These are phyloP conservation scores for Castor canadensis DNA, from an alignment of 2,113 vertebrate species.

Conservation along the genomic window DNA sequence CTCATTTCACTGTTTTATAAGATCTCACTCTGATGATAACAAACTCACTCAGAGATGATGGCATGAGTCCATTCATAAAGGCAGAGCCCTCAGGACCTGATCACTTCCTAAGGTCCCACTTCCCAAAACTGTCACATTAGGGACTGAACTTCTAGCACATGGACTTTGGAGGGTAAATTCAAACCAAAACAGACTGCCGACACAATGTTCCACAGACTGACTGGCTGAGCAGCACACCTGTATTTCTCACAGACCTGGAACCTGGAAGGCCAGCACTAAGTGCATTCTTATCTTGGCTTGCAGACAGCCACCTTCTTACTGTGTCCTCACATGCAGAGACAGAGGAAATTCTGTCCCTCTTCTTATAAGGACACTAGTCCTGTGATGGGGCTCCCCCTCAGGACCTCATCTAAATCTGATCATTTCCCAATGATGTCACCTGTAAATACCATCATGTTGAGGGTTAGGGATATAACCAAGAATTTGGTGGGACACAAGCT, in stretches of 20 bases:
- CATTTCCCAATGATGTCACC: neutral
- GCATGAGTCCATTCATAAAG: neutral
- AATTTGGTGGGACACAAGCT: neutral
- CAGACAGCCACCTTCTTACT: neutral
- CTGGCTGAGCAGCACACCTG: fast-evolving
- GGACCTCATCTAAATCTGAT: no score
- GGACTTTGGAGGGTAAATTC: neutral
- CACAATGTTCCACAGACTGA: no score
- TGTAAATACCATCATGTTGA: neutral
- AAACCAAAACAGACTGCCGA: neutral
- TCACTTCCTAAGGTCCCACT: fast-evolving
- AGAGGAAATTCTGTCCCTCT: no score
- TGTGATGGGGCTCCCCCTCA: neutral
- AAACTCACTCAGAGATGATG: neutral
- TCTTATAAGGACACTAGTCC: neutral
- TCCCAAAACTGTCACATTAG: neutral
- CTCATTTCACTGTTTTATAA: neutral
- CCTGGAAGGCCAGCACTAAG: neutral
- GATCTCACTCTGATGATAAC: neutral
- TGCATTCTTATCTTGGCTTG: neutral
- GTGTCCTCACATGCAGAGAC: fast-evolving
- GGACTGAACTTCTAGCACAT: neutral
- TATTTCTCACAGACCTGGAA: neutral
- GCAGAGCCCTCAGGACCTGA: neutral
- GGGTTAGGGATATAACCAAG: neutral